A percentile compares a stretch with the other conserved stretches of the same genome.
Conservation (phyloP, 2,113 vertebrate species). For the Hydropotes inermis region DNA sequence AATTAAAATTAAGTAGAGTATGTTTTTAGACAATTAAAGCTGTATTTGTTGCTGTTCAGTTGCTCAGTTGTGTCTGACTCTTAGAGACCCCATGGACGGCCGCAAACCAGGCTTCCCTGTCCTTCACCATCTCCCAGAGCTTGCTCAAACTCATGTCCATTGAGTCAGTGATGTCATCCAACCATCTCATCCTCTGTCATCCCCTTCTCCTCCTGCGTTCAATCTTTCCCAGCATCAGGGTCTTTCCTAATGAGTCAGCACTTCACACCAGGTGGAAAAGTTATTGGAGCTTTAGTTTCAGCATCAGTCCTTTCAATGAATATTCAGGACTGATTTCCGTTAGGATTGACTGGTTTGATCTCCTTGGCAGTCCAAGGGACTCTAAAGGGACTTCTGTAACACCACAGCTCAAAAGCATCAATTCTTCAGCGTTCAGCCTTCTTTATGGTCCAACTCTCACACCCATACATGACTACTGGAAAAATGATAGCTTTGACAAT, state of each 20-base stretch:
- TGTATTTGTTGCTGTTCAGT: background rate
- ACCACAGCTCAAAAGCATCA: background rate
- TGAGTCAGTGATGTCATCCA: background rate
- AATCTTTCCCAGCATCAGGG: background rate
- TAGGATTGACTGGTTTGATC: background rate
- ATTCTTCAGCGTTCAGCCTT: accelerated
- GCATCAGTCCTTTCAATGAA: background rate
- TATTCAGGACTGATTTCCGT: accelerated
- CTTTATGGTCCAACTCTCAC: background rate
- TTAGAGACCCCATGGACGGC: background rate
- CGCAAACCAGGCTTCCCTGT: background rate
- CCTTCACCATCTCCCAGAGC: background rate
- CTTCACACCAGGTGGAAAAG: background rate
- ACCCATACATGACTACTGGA: background rate
- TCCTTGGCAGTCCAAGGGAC: background rate
- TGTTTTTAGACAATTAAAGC: background rate
- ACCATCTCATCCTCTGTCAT: background rate
- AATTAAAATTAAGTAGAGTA: background rate
- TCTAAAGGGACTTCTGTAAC: background rate
- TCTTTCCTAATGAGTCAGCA: background rate
- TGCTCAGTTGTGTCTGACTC: background rate
- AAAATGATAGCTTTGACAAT: background rate
- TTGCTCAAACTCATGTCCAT: background rate
- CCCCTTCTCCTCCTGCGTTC: background rate
- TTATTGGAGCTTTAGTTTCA: background rate